Percentiles rank a stretch among this genome's conserved stretches.
These are phyloP conservation scores for Melospiza melodia DNA, from an alignment of 2,113 vertebrate species.

Conservation along the genomic window DNA sequence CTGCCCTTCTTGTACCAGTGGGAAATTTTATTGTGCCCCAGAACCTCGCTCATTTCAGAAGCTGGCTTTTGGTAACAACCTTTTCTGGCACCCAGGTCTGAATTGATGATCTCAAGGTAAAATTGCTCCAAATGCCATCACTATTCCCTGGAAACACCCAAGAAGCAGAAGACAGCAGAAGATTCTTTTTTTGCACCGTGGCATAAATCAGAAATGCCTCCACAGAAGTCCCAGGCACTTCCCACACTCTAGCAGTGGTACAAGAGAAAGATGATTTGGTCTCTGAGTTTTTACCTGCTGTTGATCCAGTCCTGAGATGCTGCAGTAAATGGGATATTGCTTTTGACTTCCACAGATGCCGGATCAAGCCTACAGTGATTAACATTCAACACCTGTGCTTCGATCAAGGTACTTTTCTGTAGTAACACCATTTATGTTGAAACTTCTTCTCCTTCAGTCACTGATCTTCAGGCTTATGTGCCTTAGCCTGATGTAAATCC, in stretches of 20 bases:
- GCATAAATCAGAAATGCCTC: not conserved
- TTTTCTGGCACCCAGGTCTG: not conserved
- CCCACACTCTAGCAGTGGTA: not conserved
- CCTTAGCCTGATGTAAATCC: constrained; percentile 46
- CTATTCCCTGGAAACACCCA: not conserved
- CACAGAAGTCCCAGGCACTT: not conserved
- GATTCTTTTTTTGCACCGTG: not conserved
- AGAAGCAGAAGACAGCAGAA: not conserved
- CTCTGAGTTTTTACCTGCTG: not conserved
- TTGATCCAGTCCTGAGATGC: constrained; percentile 23
- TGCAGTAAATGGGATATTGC: constrained; percentile 33
- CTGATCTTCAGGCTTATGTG: constrained; percentile 54
- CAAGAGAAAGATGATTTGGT: not conserved
- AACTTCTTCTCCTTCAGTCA: constrained; percentile 38
- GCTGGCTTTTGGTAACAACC: not conserved
- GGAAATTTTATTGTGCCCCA: rapidly evolving
- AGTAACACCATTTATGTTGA: constrained; percentile 51
- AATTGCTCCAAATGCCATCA: not conserved
- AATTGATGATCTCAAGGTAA: not conserved
- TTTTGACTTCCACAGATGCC: constrained; percentile 32
- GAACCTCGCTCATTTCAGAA: not conserved
- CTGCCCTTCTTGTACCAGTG: not conserved
- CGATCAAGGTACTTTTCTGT: constrained; percentile 48
- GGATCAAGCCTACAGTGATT: constrained; percentile 26
- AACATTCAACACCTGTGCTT: constrained; percentile 51